A percentile compares a stretch with the other conserved stretches of the same genome.
These are phyloP conservation scores for Procambarus clarkii DNA, from an alignment of 1,140 invertebrate species.

Conservation along the genomic window DNA sequence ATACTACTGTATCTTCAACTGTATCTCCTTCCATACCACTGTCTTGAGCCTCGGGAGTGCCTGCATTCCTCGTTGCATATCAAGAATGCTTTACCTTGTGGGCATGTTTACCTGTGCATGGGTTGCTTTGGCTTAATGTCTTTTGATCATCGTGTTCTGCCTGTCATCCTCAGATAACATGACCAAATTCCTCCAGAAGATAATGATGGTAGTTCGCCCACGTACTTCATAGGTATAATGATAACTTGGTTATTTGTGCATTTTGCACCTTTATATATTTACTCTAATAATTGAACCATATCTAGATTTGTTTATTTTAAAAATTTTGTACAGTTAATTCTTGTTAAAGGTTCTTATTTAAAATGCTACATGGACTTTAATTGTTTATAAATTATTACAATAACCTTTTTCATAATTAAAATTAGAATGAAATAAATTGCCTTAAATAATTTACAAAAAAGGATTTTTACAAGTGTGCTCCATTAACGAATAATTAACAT, in stretches of 20 bases:
- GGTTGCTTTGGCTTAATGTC: conserved; percentile 12
- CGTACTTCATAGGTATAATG: conserved; percentile 44
- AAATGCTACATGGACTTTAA: neutral
- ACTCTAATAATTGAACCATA: neutral
- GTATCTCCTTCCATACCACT: neutral
- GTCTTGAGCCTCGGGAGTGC: neutral
- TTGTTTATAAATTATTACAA: neutral
- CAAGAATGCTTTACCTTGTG: neutral
- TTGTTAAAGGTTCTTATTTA: neutral
- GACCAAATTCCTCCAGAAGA: conserved; percentile 31
- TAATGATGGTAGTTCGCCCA: conserved; percentile 54
- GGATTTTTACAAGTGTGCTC: neutral
- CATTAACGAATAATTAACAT: neutral
- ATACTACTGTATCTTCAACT: neutral
- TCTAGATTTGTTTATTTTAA: neutral
- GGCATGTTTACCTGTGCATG: neutral
- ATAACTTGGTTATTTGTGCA: neutral
- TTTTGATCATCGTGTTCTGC: conserved; percentile 23
- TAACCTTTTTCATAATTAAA: neutral
- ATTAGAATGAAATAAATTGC: no score
- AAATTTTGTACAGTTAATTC: neutral
- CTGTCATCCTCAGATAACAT: conserved; percentile 45
- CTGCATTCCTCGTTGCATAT: neutral
- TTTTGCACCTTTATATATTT: neutral
- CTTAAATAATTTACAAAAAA: neutral